A percentile compares a stretch with the other conserved stretches of the same genome.
phyloP scores from a whole-genome alignment of 2,797 vertebrate genomes.

The Epinephelus coioides region DNA sequence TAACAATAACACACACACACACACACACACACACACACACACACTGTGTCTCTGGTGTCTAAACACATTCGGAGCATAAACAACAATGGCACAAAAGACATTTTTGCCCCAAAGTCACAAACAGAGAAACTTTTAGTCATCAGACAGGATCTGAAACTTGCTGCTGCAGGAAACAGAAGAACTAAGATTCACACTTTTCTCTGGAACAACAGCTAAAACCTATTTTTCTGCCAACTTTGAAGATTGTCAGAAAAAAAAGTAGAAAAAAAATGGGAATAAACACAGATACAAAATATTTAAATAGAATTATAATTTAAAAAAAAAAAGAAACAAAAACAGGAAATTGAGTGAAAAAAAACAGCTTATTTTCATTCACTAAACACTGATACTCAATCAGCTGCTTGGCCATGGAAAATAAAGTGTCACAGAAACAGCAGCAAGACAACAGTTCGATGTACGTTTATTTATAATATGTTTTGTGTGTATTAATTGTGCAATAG shows the following conservation, averaged over 20 bases:
- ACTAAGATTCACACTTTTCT: too few species aligned
- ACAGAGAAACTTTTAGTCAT: neutral
- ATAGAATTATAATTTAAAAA: neutral
- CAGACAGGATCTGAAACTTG: neutral
- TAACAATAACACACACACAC: neutral
- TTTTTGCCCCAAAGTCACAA: neutral
- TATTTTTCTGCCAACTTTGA: neutral
- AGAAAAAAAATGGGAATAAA: neutral
- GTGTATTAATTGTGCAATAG: too few species aligned
- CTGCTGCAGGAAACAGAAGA: neutral
- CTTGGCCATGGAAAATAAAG: too few species aligned
- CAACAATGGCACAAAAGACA: neutral
- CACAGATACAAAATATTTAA: neutral
- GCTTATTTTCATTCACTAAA: too few species aligned
- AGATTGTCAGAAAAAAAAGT: neutral
- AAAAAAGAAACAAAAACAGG: too few species aligned
- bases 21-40: neutral
- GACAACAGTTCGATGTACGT: too few species aligned
- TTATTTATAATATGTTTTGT: too few species aligned
- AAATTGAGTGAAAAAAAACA: too few species aligned
- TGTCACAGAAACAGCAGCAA: too few species aligned
- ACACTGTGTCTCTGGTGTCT: neutral
- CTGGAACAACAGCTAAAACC: neutral
- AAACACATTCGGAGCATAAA: constrained; percentile 6
- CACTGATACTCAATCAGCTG: too few species aligned